Conservation (phyloP, 2,113 vertebrate species). For the Chaetodon auriga region DNA sequence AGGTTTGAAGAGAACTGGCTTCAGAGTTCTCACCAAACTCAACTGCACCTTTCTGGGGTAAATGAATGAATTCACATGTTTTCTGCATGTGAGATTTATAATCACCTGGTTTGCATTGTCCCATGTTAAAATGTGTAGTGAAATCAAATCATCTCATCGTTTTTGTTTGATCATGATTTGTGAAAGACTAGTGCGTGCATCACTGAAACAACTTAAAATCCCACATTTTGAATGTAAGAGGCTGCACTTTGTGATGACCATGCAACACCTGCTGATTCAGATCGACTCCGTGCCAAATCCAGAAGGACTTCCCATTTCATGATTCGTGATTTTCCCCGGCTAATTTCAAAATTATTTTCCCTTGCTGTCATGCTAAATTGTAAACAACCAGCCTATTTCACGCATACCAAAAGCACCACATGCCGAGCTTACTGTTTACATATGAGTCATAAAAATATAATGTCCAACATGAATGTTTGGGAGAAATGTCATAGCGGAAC, state of each 20-base stretch:
- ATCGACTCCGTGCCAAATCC: not conserved
- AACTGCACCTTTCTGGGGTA: slow-evolving; percentile 30
- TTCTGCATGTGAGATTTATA: slow-evolving; percentile 6
- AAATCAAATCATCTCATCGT: slow-evolving; percentile 9
- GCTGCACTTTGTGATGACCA: not conserved
- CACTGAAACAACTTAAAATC: not conserved
- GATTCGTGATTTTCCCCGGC: slow-evolving; percentile 7
- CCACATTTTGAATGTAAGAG: not conserved
- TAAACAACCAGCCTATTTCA: slow-evolving; percentile 42
- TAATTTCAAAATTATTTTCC: slow-evolving; percentile 29
- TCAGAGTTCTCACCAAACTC: slow-evolving; percentile 13
- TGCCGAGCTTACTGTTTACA: slow-evolving; percentile 44
- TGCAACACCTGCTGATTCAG: slow-evolving; percentile 26
- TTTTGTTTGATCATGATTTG: not conserved
- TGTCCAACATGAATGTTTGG: slow-evolving; percentile 29
- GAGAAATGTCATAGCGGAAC: slow-evolving; percentile 13
- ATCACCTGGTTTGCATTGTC: slow-evolving; percentile 8
- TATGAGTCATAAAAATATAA: slow-evolving; percentile 36
- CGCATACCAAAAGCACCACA: not conserved
- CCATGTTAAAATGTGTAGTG: not conserved
- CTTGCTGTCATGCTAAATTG: slow-evolving; percentile 16
- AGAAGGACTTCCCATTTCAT: slow-evolving; percentile 18
- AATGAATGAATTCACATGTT: slow-evolving; percentile 11
- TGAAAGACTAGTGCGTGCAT: not conserved
- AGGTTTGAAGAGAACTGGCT: slow-evolving; percentile 58